These are phyloP conservation scores for Erpornis zantholeuca DNA, from an alignment of 2,113 vertebrate species.

Conservation along the genomic window DNA sequence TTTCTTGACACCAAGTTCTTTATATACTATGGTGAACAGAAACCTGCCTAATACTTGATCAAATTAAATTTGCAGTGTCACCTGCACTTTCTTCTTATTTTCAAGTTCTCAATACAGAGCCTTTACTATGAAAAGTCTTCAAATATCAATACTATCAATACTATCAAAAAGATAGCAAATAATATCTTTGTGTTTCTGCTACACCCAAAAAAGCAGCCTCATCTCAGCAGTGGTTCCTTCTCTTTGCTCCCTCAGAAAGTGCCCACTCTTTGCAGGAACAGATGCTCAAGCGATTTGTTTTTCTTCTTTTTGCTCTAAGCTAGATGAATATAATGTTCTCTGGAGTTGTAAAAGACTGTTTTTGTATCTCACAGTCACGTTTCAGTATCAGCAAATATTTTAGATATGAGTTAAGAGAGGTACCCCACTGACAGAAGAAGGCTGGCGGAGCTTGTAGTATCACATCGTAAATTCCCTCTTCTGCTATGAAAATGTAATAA, in stretches of 20 bases:
- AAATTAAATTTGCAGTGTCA: not conserved
- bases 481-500: conserved; percentile 64
- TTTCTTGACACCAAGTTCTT: not conserved
- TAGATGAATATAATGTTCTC: conserved; percentile 9
- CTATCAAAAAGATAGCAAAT: too few species aligned
- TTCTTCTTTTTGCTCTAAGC: not conserved
- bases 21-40: not conserved
- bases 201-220: not conserved
- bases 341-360: not conserved
- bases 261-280: not conserved
- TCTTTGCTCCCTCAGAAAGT: not conserved
- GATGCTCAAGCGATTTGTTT: not conserved
- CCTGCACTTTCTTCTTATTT: not conserved
- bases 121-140: not conserved
- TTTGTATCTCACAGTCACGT: conserved; percentile 26
- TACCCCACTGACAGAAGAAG: conserved; percentile 56
- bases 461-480: conserved; percentile 65
- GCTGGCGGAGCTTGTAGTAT: conserved; percentile 47
- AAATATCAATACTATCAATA: too few species aligned
- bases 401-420: conserved; percentile 56
- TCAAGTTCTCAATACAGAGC: not conserved
- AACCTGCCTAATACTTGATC: not conserved
- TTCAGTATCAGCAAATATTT: conserved; percentile 67
- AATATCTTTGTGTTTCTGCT: not conserved
- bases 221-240: not conserved